A percentile compares a stretch with the other conserved stretches of the same genome.
These are phyloP conservation scores for Tragelaphus imberbis DNA, from an alignment of 2,113 vertebrate genomes.

Conservation along the genomic window DNA sequence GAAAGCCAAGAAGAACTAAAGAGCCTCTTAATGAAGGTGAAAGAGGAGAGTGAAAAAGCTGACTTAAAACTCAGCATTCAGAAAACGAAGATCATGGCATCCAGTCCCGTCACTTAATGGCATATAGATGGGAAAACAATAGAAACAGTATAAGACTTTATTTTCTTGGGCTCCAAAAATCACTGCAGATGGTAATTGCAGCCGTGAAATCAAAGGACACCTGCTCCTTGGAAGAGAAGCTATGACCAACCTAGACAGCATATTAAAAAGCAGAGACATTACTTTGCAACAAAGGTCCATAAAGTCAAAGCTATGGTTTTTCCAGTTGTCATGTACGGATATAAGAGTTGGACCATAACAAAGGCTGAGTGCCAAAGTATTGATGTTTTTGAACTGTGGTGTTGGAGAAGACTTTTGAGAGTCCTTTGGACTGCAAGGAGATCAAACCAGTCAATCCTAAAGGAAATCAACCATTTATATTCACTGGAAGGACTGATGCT, in stretches of 20 bases:
- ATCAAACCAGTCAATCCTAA: background rate
- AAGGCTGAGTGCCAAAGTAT: background rate
- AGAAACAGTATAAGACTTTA: background rate
- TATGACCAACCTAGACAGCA: background rate
- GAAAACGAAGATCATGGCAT: background rate
- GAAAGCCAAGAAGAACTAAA: background rate
- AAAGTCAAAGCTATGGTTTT: background rate
- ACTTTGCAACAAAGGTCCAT: background rate
- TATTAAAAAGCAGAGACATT: background rate
- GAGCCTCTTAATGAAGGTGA: background rate
- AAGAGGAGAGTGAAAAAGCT: background rate
- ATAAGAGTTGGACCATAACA: background rate
- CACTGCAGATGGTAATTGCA: background rate
- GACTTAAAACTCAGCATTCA: background rate
- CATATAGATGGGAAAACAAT: background rate
- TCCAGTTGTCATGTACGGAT: background rate
- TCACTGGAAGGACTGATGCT: background rate
- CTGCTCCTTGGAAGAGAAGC: background rate
- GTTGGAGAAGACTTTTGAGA: background rate
- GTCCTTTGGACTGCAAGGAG: background rate
- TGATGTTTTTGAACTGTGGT: background rate
- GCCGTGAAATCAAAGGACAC: background rate
- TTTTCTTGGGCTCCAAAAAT: background rate
- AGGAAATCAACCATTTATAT: background rate
- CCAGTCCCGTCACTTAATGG: background rate